phyloP scores from a whole-genome alignment of 2,888 invertebrate species.

The Philopedon plagiatum region DNA sequence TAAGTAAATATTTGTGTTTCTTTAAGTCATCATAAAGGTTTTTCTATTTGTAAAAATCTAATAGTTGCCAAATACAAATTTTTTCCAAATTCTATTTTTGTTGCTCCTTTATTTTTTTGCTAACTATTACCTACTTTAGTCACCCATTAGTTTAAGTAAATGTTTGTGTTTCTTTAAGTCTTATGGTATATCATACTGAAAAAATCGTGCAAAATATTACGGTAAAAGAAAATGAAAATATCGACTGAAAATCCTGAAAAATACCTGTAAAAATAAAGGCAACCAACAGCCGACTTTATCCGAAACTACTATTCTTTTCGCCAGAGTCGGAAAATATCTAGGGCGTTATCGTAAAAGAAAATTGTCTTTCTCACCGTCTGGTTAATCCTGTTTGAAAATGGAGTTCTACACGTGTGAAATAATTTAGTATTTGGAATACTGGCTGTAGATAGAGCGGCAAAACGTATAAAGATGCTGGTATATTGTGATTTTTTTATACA shows the following conservation, averaged over 20 bases:
- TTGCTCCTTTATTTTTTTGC: too few species aligned
- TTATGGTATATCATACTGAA: too few species aligned
- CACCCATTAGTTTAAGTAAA: too few species aligned
- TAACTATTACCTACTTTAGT: too few species aligned
- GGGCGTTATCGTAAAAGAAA: slow-evolving; percentile 22
- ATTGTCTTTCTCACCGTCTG: slow-evolving; percentile 12
- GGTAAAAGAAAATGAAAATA: neutral
- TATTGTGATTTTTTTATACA: neutral
- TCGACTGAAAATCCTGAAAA: neutral
- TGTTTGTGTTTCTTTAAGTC: too few species aligned
- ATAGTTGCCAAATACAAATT: too few species aligned
- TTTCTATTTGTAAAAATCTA: too few species aligned
- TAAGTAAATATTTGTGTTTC: too few species aligned
- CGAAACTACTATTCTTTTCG: neutral
- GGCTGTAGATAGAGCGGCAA: neutral
- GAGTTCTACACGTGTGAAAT: slow-evolving; percentile 17
- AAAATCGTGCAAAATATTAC: neutral
- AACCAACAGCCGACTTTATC: neutral
- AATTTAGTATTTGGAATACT: slow-evolving; percentile 9
- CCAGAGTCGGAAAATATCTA: neutral
- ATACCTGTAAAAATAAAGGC: slow-evolving; percentile 9
- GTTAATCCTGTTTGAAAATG: slow-evolving; percentile 14
- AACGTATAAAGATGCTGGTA: neutral
- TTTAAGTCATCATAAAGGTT: too few species aligned
- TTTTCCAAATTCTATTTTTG: too few species aligned